Conservation (phyloP, 37 sponge, comb jelly and placozoan genomes). For the Crambe crambe region DNA sequence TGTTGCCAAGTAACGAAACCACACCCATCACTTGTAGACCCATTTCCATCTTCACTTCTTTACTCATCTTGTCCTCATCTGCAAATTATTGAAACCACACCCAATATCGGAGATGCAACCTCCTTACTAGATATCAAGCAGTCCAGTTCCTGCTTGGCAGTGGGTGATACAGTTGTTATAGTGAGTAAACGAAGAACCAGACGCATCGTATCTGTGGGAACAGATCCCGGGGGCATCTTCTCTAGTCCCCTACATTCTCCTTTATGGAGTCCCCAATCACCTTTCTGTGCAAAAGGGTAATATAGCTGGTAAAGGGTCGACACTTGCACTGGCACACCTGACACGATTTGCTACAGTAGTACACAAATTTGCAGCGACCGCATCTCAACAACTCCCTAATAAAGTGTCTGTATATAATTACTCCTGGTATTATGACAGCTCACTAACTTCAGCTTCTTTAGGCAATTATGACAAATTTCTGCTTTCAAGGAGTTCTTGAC, state of each 20-base stretch:
- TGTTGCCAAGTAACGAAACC: slow-evolving; percentile 2
- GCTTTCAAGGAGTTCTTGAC: slow-evolving; percentile 3
- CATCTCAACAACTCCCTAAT: slow-evolving; percentile 29
- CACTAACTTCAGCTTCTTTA: slow-evolving; percentile 34
- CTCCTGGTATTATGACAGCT: not conserved
- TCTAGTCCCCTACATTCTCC: slow-evolving; percentile 61
- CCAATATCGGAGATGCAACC: not conserved
- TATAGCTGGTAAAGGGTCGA: not conserved
- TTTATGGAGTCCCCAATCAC: slow-evolving; percentile 74
- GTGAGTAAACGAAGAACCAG: slow-evolving; percentile 45
- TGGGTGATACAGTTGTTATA: not conserved
- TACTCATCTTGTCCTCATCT: slow-evolving; percentile 38
- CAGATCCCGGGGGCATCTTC: slow-evolving; percentile 14
- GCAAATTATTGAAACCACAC: not conserved
- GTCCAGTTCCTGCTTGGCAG: not conserved
- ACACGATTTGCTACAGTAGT: slow-evolving; percentile 59
- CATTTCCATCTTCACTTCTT: slow-evolving; percentile 15
- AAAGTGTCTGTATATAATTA: not conserved
- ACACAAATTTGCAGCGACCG: slow-evolving; percentile 44
- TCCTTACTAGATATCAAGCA: not conserved
- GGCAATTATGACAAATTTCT: slow-evolving; percentile 41
- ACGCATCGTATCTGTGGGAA: slow-evolving; percentile 63
- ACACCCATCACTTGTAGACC: slow-evolving; percentile 43
- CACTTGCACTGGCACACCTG: slow-evolving; percentile 43
- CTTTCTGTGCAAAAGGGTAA: slow-evolving; percentile 21